Evolutionary conservation across 2,797 vertebrate species (phyloP), one percentile per base, ranked within the genome.

Genomic region (Syndactyla subalaris): DNA sequence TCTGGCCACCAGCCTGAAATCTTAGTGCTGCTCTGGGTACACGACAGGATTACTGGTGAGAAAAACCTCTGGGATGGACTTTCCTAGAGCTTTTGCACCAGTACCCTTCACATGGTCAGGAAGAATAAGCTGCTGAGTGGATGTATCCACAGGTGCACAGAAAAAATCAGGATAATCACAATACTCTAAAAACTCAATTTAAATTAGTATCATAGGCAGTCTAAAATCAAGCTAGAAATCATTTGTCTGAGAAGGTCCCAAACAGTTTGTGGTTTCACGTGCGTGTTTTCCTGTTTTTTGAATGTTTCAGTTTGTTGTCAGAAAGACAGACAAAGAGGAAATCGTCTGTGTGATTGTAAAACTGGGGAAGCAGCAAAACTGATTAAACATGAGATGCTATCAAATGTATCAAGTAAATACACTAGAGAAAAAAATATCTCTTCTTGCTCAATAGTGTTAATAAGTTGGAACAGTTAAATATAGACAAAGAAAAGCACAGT

Each of bases 361-460:
- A 89, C 86, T 32, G 75, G 48, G 54, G 57, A 96, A 95, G 81
- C 80, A 77, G 61, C 46, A 74, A 89, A 90, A 77, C 59, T 75
- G 88, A 75, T 93, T 87, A 88, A 90, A 94, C 67, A 76, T 41
- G 88, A 95, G 95, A 82, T 87, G 88, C 80, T 87, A 74, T 92
- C 70, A 86, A 85, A 79, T 81, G 11, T 59, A 85, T 66, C 80
- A 85, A 88, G 59, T 43, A 49, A 89, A 95, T 63, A 67, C 12
- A 34, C 41, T 49, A 39, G 59, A 66, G 70, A 29, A 89, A 91
- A 91, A 92, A 65, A 45, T 7, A 6, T 41, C 34, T 71, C 52
- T 72, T 81, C 62, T 71, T 76, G n/a, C n/a, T 89, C 3, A 1
- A 16, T 72, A 68, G 34, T 34, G 77, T 74, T 74, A 80, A 68